Evolutionary conservation across 2,797 vertebrate species (phyloP).

Genomic region (Enteromius fasciolatus): DNA sequence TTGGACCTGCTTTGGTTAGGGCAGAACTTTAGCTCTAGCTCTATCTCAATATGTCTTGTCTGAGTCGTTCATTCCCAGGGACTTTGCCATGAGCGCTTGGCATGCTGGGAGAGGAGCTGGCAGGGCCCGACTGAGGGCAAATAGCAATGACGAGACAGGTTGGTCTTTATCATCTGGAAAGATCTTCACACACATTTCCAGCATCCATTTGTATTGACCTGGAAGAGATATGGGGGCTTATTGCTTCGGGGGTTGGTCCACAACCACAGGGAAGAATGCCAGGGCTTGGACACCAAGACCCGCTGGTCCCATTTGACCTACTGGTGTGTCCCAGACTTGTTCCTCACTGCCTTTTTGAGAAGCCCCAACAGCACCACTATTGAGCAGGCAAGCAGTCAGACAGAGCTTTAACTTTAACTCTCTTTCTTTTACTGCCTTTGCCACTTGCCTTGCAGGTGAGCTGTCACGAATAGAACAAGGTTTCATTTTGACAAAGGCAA

Average conservation of each 20-base stretch:
- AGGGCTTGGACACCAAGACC: constrained; percentile 57
- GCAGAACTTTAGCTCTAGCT: constrained; percentile 36
- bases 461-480: constrained; percentile 52
- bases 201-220: constrained; percentile 56
- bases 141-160: constrained; percentile 54
- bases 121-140: constrained; percentile 60
- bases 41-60: constrained; percentile 37
- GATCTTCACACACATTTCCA: constrained; percentile 50
- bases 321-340: constrained; percentile 30
- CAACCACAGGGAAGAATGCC: constrained; percentile 56
- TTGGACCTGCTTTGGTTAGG: constrained; percentile 23
- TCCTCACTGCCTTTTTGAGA: constrained; percentile 44
- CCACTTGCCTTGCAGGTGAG: constrained; percentile 49
- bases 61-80: constrained; percentile 47
- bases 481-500: constrained; percentile 55
- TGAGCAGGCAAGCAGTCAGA: constrained; percentile 11
- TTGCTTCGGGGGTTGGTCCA: constrained; percentile 48
- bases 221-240: constrained; percentile 42
- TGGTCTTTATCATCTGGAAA: constrained; percentile 60
- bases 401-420: constrained; percentile 41
- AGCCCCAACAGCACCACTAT: constrained; percentile 49
- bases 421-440: constrained; percentile 28
- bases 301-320: constrained; percentile 50
- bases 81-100: constrained; percentile 37
- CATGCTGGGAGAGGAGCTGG: constrained; percentile 50